Conservation (phyloP, 92 coral and sea anemone genomes). For the Siderastrea siderea region DNA sequence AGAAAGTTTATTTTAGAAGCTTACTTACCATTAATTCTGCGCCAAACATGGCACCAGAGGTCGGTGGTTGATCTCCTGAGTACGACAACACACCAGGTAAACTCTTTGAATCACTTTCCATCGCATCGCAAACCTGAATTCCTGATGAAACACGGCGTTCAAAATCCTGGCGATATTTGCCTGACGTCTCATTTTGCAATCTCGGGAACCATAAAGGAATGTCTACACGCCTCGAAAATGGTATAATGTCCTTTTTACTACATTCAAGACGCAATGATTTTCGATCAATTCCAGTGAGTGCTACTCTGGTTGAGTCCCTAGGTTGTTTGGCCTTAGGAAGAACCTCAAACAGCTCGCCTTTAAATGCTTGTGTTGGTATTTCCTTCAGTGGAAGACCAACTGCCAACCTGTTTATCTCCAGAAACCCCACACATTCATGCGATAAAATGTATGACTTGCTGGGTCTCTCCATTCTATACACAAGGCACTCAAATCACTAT, state of each 20-base stretch:
- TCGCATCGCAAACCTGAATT: constrained; percentile 43
- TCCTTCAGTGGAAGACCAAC: constrained; percentile 28
- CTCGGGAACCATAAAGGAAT: constrained; percentile 51
- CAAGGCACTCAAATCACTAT: too few relatives aligned
- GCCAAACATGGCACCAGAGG: constrained; percentile 83
- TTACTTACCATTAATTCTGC: constrained; percentile 76
- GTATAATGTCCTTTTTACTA: constrained; percentile 19
- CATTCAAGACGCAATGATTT: constrained; percentile 45
- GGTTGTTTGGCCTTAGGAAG: constrained; percentile 77
- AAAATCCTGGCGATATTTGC: constrained; percentile 60
- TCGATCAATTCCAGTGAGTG: constrained; percentile 52
- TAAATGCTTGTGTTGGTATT: constrained; percentile 31
- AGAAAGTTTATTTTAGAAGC: too few relatives aligned
- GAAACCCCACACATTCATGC: constrained; percentile 45
- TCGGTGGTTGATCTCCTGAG: constrained; percentile 66
- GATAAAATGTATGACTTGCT: constrained; percentile 38
- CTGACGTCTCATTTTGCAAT: constrained; percentile 35
- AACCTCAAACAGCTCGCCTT: constrained; percentile 73
- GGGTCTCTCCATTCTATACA: constrained; percentile 35
- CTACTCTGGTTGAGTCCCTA: constrained; percentile 46
- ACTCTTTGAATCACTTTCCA: constrained; percentile 43
- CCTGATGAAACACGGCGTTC: not conserved
- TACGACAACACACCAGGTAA: constrained; percentile 74
- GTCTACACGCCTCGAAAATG: constrained; percentile 57
- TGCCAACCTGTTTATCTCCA: constrained; percentile 14